Evolutionary conservation across 2,888 invertebrate species (phyloP), one percentile per base, ranked within the genome.

Genomic region (Reticulitermes lucifugus): DNA sequence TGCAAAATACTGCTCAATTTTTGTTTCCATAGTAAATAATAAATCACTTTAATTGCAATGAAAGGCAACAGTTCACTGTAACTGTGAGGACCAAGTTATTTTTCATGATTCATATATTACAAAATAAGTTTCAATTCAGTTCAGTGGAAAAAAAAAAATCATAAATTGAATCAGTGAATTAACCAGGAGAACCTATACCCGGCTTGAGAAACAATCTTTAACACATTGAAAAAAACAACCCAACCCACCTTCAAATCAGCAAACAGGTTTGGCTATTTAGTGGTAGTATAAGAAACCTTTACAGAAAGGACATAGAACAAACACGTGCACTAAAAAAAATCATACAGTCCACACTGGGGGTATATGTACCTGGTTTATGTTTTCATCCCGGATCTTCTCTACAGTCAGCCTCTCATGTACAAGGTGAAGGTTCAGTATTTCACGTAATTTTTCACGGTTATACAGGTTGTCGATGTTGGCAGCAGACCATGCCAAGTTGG

Each of bases 401-500:
- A 96, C 92, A 22, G 96, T 95, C 79, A 97, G 91, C 86, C 95
- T 93, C 88, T 96, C 95, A 87, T 94, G 94, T 29, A 97, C 96
- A 87, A 97, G 92, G 91, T 98, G 98, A 89, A 98, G 93, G 88
- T 95, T 95, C 83, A 98, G 91, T 88, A 98, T 95, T 87, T 97
- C 96, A 87, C 93, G 93, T 89, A 97, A 93, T 88, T 94, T 94
- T 86, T 94, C 93, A 88, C 94, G 94, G 87, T 93, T 90, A 29
- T 91, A 88, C 70, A 96, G 93, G 89, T 94, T 93, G 88, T 94
- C 93, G n/a, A 97, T 93, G 87, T 94, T 94, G 79, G 94, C 93
- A 88, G 95, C 94, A 80, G 94, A 93, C 94, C 97, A 96, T 22
- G 98, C 98, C 87, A 95, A 95, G 90, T 98, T 98, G 89, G 96